phyloP scores from a whole-genome alignment of 2,888 invertebrate genomes.

The Stenurella melanura region DNA sequence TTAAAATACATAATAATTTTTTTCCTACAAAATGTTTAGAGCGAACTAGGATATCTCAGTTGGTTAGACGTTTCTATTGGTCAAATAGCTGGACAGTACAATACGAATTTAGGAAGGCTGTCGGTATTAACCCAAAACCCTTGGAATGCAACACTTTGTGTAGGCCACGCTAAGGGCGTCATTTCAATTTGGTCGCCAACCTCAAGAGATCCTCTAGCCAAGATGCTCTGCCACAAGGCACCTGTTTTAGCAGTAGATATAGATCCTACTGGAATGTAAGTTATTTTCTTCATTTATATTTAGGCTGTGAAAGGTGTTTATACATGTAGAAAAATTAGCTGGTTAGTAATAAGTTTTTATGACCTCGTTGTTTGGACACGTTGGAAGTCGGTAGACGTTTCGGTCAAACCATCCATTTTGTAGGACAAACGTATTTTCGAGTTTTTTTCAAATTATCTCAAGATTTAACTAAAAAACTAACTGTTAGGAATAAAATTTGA shows the following conservation, averaged over 20 bases:
- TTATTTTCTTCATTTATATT: neutral
- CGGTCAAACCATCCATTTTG: too few relatives aligned
- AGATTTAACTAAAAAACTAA: too few relatives aligned
- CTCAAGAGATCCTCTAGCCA: slow-evolving; percentile 87
- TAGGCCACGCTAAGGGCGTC: slow-evolving; percentile 93
- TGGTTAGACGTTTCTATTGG: slow-evolving; percentile 98
- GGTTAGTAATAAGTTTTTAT: too few relatives aligned
- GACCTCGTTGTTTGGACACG: too few relatives aligned
- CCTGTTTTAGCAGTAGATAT: slow-evolving; percentile 88
- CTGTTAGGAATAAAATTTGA: too few relatives aligned
- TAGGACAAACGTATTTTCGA: too few relatives aligned
- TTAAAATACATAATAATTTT: too few relatives aligned
- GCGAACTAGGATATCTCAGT: slow-evolving; percentile 85
- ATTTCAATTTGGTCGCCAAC: slow-evolving; percentile 98
- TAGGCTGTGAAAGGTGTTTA: neutral
- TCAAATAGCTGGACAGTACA: slow-evolving; percentile 86
- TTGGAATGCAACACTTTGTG: slow-evolving; percentile 90
- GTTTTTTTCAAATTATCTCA: too few relatives aligned
- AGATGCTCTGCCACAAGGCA: slow-evolving; percentile 92
- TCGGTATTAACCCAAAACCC: slow-evolving; percentile 95
- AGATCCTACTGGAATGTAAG: slow-evolving; percentile 88
- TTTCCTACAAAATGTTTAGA: slow-evolving; percentile 72
- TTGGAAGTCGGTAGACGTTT: too few relatives aligned
- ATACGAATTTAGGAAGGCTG: slow-evolving; percentile 86
- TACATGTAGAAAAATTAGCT: too few relatives aligned